Conservation (phyloP, 2,113 vertebrate species). For the Myrmophylax atrothorax region DNA sequence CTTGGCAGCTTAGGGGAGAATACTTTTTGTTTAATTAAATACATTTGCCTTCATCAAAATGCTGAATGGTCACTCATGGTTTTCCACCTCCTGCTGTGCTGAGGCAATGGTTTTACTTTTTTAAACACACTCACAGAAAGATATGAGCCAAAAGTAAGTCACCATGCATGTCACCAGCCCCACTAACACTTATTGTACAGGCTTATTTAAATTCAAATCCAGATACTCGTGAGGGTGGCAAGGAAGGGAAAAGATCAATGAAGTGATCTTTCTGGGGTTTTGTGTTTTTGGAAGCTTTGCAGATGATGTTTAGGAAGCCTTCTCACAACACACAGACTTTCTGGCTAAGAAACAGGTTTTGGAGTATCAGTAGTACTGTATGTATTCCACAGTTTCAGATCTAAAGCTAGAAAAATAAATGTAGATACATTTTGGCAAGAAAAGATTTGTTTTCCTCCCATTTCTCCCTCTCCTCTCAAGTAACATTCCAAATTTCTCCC, state of each 20-base stretch:
- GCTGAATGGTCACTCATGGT: not conserved
- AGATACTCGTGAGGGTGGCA: accelerated
- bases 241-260: not conserved
- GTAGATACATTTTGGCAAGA: not conserved
- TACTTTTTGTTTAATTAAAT: not conserved
- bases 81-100: not conserved
- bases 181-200: not conserved
- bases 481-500: not conserved
- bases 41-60: not conserved
- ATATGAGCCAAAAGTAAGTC: not conserved
- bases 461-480: not conserved
- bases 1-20: not conserved
- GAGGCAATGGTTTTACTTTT: not conserved
- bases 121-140: not conserved
- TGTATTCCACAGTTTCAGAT: not conserved
- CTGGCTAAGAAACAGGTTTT: not conserved
- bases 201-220: not conserved
- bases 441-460: not conserved
- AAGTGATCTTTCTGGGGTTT: not conserved
- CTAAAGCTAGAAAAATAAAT: not conserved
- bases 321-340: not conserved
- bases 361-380: not conserved
- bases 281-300: not conserved
- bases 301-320: not conserved
- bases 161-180: not conserved